Base-by-base conservation (phyloP, 2,888 invertebrate species). In the Cephus sareptanus region DNA sequence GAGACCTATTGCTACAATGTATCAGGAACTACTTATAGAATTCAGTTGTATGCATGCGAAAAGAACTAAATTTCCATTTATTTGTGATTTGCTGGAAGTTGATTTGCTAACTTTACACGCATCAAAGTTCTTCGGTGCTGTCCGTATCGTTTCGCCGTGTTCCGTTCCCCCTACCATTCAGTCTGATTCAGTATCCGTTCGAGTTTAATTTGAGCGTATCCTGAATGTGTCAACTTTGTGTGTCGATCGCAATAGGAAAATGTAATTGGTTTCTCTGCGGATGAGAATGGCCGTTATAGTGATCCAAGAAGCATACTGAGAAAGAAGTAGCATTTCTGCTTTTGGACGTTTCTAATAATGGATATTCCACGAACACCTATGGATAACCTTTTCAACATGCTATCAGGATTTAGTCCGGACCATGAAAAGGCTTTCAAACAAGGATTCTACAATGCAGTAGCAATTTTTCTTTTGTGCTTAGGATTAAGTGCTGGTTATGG, bases 361-460 rank as follows among this genome's bases (percentile, higher is more conserved):
- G 93, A 93, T 84, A 93, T 92, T 69, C 93, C 93, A 81, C 92
- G 91, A 40, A 88, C 87, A 69, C 95, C 95, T 81, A 94, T 95
- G 90, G 95, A 95, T 88, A 95, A 94, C 90, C 94, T 95, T 83
- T 94, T 95, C 83, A 95, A 94, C 88, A 94, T 95, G 83, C 93
- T 95, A 82, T 94, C 94, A 79, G 94, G 94, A 79, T 90, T 96
- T 83, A 95, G 96, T 23, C 94, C 95, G 85, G 96, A 95, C 69
- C 96, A 97, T 87, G 97, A 97, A 91, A 97, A 97, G 91, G 96
- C 97, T n/a, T 94, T 97, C 89, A 97, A 97, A 92, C 96, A 97
- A 92, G 97, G 97, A n/a, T 94, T 97, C 86, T 97, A 97, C 91
- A 97, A 97, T 92, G 96, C 97, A 9, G 94, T 96, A 80, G 97